Base-by-base conservation (phyloP, 1,140 invertebrate species). In the Dermatophagoides farinae region DNA sequence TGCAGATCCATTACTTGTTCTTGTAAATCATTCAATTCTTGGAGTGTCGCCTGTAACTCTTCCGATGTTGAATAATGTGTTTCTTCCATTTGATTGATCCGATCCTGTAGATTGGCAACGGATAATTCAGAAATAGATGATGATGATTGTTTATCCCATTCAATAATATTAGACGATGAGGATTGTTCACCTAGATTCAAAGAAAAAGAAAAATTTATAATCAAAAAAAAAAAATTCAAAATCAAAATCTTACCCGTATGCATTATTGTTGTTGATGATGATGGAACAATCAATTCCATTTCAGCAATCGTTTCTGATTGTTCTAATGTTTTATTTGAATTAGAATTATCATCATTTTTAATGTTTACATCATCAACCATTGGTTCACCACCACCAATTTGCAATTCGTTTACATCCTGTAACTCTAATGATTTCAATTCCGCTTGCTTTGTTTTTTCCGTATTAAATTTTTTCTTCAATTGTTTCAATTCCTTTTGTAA, bases 21-120 rank as follows among this genome's bases (percentile, higher is more conserved):
- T 71, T 77, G 88, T 39, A 93, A 74, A 71, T 93, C 89, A 40
- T 85, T 83, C 57, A 93, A 73, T 73, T 93, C 89, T 66, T 91
- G 88, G 46, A 93, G 75, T 0, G 89, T 93, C 0, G 89, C 90
- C 74, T 93, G 88, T 0, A 95, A 75, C 72, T 95, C 90, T 73
- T 95, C 89, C 70, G 86, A 90, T n/a, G 89, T 93, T 78, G 78
- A 82, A 69, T 86, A 84, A 68, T 86, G 83, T 18, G 82, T 85
- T 71, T 87, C 84, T 70, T 86, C 84, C 84, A 87, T 86, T 72
- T 92, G 87, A 65, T 87, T 76, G 65, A 92, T 89, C 67, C 86
- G 80, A 69, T 92, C 88, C 71, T 92, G 88, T 43, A 93, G 75
- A 72, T 88, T 90, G 1, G 87, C 86, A 57, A 92, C 85, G 11